Conservation (phyloP, 2,888 invertebrate species). For the Tetrapedia diversipes region DNA sequence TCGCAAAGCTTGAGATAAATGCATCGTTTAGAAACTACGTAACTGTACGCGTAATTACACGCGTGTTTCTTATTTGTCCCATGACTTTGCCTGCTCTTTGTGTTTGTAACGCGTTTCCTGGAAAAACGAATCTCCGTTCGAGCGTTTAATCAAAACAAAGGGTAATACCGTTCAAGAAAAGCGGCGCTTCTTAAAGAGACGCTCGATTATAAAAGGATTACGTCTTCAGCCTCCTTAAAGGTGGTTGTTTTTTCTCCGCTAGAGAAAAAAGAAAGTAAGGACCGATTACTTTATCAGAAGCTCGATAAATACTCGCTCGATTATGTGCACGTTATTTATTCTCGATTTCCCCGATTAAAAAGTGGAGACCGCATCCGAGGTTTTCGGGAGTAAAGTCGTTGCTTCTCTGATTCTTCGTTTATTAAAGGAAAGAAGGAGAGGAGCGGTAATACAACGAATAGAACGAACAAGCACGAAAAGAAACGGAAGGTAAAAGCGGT, state of each 20-base stretch:
- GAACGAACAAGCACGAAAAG: slow-evolving; percentile 9
- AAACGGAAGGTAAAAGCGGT: slow-evolving; percentile 11
- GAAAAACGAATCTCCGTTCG: slow-evolving; percentile 36
- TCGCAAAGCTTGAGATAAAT: slow-evolving; percentile 44
- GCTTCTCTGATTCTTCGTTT: not conserved
- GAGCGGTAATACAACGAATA: too few relatives aligned
- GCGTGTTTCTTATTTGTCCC: slow-evolving; percentile 54
- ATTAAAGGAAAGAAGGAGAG: not conserved
- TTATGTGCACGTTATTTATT: not conserved
- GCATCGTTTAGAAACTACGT: slow-evolving; percentile 45
- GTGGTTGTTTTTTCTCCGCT: not conserved
- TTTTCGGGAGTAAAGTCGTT: not conserved
- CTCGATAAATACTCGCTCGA: slow-evolving; percentile 25
- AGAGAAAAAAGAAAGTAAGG: not conserved
- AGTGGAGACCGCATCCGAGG: too few relatives aligned
- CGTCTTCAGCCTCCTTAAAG: not conserved
- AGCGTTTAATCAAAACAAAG: slow-evolving; percentile 49
- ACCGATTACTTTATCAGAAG: slow-evolving; percentile 28
- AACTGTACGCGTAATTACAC: slow-evolving; percentile 62
- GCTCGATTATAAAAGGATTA: slow-evolving; percentile 10
- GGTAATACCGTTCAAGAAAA: slow-evolving; percentile 9
- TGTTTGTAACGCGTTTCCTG: slow-evolving; percentile 9
- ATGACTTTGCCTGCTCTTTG: slow-evolving; percentile 49
- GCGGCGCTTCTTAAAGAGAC: not conserved
- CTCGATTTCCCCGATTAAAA: not conserved